These are phyloP conservation scores for Seriola aureovittata DNA, from an alignment of 2,113 vertebrate species.

Conservation along the genomic window DNA sequence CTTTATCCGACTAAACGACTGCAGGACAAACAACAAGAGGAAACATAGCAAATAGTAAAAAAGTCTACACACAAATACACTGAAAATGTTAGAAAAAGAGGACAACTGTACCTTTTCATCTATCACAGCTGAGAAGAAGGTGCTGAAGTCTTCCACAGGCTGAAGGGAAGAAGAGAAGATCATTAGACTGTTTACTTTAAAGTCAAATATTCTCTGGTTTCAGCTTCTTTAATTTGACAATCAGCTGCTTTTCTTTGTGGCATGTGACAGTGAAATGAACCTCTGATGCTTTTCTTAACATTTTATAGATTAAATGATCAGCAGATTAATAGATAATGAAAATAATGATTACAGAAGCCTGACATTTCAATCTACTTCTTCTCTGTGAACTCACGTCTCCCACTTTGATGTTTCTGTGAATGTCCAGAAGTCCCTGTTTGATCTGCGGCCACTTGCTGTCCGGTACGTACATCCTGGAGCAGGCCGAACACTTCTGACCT, in stretches of 20 bases:
- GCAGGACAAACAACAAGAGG: neutral
- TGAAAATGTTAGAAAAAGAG: neutral
- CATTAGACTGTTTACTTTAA: too few species aligned
- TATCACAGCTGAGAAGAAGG: constrained; percentile 95
- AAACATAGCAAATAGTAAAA: accelerated
- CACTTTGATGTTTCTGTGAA: constrained; percentile 88
- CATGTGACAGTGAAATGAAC: too few species aligned
- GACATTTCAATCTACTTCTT: neutral
- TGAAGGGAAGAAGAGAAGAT: constrained; percentile 63
- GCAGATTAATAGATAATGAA: too few species aligned
- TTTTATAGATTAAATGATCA: too few species aligned
- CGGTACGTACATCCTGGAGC: constrained; percentile 94
- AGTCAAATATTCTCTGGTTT: too few species aligned
- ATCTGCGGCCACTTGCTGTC: constrained; percentile 91
- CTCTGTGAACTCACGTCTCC: constrained; percentile 89
- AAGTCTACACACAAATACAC: accelerated
- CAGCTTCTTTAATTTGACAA: too few species aligned
- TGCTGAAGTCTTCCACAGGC: constrained; percentile 91
- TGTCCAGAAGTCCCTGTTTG: constrained; percentile 87
- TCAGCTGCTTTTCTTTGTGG: too few species aligned
- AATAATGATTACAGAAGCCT: too few species aligned
- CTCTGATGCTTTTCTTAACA: too few species aligned
- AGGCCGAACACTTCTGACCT: constrained; percentile 97
- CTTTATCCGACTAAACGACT: constrained; percentile 92
- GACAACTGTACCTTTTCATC: constrained; percentile 90